A percentile compares a stretch with the other conserved stretches of the same genome.
Conservation (phyloP, 2,113 vertebrate species). For the Eulemur rufifrons region DNA sequence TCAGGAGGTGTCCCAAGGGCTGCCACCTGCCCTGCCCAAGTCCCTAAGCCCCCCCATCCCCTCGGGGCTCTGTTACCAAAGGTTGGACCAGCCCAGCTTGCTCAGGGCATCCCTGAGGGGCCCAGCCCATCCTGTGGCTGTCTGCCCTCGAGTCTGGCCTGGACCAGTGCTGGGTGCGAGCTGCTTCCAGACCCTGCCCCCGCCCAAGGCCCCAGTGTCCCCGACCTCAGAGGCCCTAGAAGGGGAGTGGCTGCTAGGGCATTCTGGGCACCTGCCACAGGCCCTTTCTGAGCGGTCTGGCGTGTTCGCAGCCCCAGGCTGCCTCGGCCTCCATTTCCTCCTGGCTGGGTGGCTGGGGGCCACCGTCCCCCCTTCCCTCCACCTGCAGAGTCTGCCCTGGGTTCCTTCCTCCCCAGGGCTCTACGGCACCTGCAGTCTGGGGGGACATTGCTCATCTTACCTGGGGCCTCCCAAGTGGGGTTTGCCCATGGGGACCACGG, state of each 20-base stretch:
- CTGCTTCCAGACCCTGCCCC: too few species aligned
- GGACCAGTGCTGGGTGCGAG: too few species aligned
- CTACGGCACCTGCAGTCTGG: accelerated
- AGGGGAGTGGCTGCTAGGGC: too few species aligned
- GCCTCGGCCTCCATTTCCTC: neutral
- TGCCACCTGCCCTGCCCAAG: accelerated
- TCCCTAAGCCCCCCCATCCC: neutral
- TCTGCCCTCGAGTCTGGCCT: neutral
- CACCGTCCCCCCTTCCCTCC: too few species aligned
- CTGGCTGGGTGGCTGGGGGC: neutral
- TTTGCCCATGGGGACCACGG: neutral
- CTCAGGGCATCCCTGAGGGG: neutral
- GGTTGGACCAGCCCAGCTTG: too few species aligned
- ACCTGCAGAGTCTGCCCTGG: accelerated
- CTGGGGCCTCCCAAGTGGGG: neutral
- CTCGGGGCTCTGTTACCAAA: accelerated
- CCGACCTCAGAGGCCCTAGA: too few species aligned
- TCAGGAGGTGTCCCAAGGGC: neutral
- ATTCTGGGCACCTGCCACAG: accelerated
- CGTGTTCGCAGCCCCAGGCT: neutral
- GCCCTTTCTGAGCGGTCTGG: too few species aligned
- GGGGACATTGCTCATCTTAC: neutral
- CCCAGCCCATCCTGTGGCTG: neutral
- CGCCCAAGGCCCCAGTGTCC: accelerated
- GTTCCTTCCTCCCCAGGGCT: neutral